These are phyloP conservation scores for Uropsilus gracilis DNA, from an alignment of 2,113 vertebrate species.

Conservation along the genomic window DNA sequence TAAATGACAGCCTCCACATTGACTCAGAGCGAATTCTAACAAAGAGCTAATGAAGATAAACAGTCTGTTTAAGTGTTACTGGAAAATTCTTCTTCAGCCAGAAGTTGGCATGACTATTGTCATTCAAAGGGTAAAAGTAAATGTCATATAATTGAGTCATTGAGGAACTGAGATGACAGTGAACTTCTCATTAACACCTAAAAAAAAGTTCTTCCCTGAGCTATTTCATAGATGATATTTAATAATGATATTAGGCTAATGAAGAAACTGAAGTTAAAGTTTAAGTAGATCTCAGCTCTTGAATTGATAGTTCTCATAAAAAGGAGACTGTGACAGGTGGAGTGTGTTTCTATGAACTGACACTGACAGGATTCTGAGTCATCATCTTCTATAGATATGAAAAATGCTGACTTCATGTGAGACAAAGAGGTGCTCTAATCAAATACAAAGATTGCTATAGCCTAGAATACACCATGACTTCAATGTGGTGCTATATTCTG, in stretches of 20 bases:
- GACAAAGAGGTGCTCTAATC: not conserved
- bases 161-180: conserved; percentile 80
- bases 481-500: not conserved
- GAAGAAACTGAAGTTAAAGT: conserved; percentile 45
- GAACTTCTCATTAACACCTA: conserved; percentile 80
- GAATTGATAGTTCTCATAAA: not conserved
- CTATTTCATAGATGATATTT: conserved; percentile 75
- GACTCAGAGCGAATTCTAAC: conserved; percentile 74
- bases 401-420: not conserved
- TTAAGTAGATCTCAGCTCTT: not conserved
- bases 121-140: conserved; percentile 78
- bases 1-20: conserved; percentile 45
- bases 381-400: not conserved
- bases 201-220: conserved; percentile 74
- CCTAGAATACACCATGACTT: not conserved
- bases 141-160: conserved; percentile 81
- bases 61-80: conserved; percentile 71
- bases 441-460: not conserved
- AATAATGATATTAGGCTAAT: conserved; percentile 47
- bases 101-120: conserved; percentile 81
- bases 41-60: conserved; percentile 83
- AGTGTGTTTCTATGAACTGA: not conserved
- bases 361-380: not conserved
- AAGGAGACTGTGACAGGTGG: not conserved
- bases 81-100: conserved; percentile 81